Conservation (phyloP, 2,888 invertebrate genomes). For the Cacoxenus indagator region DNA sequence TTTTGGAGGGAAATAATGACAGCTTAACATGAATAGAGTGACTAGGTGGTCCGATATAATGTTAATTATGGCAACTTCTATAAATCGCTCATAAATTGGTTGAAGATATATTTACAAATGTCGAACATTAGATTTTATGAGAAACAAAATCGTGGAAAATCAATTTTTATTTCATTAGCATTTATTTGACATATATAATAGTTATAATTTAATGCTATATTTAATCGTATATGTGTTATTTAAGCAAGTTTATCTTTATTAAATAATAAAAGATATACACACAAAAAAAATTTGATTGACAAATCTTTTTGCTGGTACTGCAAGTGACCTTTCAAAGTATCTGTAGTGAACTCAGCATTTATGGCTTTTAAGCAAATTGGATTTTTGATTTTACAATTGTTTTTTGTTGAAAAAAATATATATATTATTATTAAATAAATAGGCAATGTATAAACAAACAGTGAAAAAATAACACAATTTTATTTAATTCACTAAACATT, state of each 20-base stretch:
- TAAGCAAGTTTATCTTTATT: background rate
- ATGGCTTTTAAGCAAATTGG: conserved; percentile 55
- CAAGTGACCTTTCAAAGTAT: background rate
- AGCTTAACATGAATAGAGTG: no score
- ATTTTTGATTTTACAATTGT: conserved; percentile 31
- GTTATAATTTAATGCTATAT: background rate
- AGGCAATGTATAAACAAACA: conserved; percentile 30
- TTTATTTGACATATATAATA: background rate
- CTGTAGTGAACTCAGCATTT: conserved; percentile 61
- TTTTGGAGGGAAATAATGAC: no score
- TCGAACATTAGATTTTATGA: no score
- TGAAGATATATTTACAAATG: no score
- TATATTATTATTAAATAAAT: conserved; percentile 35
- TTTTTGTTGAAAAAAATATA: background rate
- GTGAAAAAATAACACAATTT: conserved; percentile 1
- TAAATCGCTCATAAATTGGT: no score
- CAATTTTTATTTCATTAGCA: background rate
- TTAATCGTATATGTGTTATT: background rate
- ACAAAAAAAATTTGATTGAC: background rate
- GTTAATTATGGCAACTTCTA: no score
- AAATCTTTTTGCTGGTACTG: background rate
- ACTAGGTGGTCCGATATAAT: no score
- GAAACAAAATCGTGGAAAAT: no score
- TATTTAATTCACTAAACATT: background rate
- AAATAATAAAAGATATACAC: background rate